Evolutionary conservation across 1,140 invertebrate species (phyloP).

Genomic region (Drosophila kurseongensis): DNA sequence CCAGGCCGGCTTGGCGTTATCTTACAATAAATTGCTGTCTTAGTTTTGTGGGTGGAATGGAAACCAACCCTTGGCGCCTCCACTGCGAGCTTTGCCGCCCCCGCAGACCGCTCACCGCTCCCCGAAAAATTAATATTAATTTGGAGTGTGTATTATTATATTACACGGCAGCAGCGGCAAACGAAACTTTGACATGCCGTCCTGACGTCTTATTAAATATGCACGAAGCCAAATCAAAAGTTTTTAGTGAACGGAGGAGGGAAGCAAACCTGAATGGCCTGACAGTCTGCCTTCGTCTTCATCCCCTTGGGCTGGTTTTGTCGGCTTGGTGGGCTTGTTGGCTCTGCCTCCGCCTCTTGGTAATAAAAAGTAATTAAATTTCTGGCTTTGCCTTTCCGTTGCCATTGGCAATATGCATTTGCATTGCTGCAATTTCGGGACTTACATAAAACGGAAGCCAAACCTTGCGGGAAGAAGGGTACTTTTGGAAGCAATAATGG

Average conservation of each 20-base stretch:
- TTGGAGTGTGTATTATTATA: constrained; percentile 73
- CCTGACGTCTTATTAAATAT: constrained; percentile 72
- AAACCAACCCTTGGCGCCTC: constrained; percentile 12
- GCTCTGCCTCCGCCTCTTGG: constrained; percentile 31
- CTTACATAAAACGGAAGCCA: constrained; percentile 26
- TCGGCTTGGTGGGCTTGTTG: constrained; percentile 20
- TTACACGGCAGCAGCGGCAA: constrained; percentile 39
- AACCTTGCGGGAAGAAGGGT: not conserved
- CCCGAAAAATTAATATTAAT: constrained; percentile 70
- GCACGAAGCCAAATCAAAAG: constrained; percentile 64
- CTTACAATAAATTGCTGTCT: constrained; percentile 74
- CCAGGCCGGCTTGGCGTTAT: constrained; percentile 57
- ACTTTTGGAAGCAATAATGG: constrained; percentile 11
- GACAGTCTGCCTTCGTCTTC: constrained; percentile 36
- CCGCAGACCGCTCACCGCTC: not conserved
- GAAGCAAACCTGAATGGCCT: constrained; percentile 23
- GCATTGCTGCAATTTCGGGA: constrained; percentile 34
- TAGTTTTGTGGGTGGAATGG: constrained; percentile 56
- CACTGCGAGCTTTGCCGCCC: not conserved
- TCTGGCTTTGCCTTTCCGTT: constrained; percentile 48
- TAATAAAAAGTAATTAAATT: constrained; percentile 78
- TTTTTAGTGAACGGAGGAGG: constrained; percentile 34
- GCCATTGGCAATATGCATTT: constrained; percentile 51
- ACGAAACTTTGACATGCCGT: constrained; percentile 61
- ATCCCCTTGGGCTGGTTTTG: constrained; percentile 27